Conservation (phyloP, 2,113 vertebrate genomes). For the Cryptotis parvus region DNA sequence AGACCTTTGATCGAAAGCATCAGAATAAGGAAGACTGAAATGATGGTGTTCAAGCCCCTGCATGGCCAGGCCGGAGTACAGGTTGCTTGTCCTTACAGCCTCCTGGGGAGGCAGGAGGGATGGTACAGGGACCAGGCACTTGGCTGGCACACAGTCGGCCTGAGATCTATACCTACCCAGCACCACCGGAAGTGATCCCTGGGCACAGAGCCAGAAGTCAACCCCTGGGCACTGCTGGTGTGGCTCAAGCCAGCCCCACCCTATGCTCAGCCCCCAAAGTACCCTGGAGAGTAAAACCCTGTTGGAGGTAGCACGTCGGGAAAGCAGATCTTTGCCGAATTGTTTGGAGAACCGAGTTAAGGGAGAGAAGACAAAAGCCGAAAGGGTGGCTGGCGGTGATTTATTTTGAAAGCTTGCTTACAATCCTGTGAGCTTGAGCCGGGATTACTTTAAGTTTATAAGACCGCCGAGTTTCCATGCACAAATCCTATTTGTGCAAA, state of each 20-base stretch:
- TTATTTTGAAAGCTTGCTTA: constrained; percentile 64
- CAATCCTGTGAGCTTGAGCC: constrained; percentile 66
- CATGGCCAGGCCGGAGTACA: background rate
- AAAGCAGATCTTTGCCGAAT: background rate
- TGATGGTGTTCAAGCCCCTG: too few species aligned
- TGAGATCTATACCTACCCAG: too few species aligned
- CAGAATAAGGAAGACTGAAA: background rate
- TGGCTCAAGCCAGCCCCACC: too few species aligned
- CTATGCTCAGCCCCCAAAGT: background rate
- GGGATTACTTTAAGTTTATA: constrained; percentile 78
- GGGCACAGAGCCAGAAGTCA: too few species aligned
- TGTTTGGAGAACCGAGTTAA: background rate
- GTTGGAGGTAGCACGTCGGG: background rate
- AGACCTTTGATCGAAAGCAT: background rate
- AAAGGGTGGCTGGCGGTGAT: background rate
- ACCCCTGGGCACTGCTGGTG: too few species aligned
- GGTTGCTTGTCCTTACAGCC: background rate
- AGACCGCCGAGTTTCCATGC: constrained; percentile 75
- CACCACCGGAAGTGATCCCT: too few species aligned
- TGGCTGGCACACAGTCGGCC: too few species aligned
- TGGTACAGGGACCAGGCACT: too few species aligned
- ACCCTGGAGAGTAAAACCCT: background rate
- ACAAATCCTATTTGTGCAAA: constrained; percentile 82
- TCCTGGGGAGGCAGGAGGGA: too few species aligned
- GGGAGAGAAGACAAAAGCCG: background rate